phyloP scores from a whole-genome alignment of 2,113 vertebrate genomes.

The Corythornis vintsioides region DNA sequence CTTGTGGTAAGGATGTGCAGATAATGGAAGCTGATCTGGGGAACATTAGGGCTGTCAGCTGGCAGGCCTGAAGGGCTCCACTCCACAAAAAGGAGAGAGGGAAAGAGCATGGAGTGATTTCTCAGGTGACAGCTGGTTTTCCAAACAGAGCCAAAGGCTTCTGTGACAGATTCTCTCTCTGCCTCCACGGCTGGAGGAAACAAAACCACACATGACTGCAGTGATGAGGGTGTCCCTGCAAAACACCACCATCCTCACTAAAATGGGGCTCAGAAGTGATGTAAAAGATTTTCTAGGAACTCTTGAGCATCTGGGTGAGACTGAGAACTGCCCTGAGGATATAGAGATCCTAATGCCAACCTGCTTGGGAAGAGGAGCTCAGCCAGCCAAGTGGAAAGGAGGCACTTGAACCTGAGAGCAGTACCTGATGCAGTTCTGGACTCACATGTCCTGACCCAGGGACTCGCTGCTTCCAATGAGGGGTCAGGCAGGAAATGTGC shows the following conservation, averaged over 20 bases:
- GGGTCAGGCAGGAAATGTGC: background rate
- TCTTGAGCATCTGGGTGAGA: background rate
- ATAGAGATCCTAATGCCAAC: background rate
- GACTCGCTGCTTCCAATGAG: background rate
- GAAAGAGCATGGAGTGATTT: background rate
- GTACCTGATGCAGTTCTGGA: background rate
- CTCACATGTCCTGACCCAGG: background rate
- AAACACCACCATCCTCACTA: slow-evolving; percentile 31
- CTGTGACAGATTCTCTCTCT: background rate
- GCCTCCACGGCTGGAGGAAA: slow-evolving; percentile 24
- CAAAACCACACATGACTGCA: background rate
- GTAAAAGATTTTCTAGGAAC: slow-evolving; percentile 44
- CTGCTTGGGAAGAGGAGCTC: background rate
- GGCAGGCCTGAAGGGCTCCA: background rate
- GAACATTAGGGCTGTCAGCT: background rate
- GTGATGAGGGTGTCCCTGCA: slow-evolving; percentile 14
- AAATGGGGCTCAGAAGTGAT: background rate
- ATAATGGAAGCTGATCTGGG: background rate
- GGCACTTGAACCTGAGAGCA: background rate
- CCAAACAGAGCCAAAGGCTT: background rate
- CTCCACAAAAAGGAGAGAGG: background rate
- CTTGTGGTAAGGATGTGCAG: background rate
- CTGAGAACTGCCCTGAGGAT: background rate
- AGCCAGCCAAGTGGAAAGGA: background rate
- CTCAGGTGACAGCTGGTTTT: slow-evolving; percentile 23